phyloP scores from a whole-genome alignment of 2,113 vertebrate species.

The Pelvicachromis taeniatus region DNA sequence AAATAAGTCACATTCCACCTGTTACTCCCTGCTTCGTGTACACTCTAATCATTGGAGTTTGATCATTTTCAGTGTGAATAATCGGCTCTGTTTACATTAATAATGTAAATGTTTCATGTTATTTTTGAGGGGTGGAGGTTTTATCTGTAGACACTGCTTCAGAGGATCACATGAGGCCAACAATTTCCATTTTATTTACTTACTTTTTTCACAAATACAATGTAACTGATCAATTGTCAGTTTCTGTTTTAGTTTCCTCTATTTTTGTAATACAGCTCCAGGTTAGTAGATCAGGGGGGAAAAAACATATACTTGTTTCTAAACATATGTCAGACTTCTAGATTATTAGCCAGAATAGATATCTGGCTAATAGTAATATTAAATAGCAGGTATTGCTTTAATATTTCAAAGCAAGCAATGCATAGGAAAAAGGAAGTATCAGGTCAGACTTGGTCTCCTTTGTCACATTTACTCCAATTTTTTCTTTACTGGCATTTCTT shows the following conservation, averaged over 20 bases:
- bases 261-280: not conserved
- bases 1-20: not conserved
- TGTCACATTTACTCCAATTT: conserved; percentile 2
- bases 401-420: not conserved
- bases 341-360: not conserved
- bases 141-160: not conserved
- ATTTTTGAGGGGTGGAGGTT: not conserved
- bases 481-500: conserved; percentile 14
- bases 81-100: not conserved
- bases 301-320: not conserved
- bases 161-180: not conserved
- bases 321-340: not conserved
- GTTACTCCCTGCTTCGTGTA: not conserved
- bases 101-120: not conserved
- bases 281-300: rapidly evolving
- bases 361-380: not conserved
- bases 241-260: not conserved
- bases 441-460: not conserved
- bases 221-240: not conserved
- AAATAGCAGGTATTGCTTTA: not conserved
- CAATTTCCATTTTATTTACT: not conserved
- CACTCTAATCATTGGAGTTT: not conserved
- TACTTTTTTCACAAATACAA: not conserved
- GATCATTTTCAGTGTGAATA: not conserved
- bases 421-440: not conserved